Conservation (phyloP, 2,888 invertebrate genomes). For the Oeneis ivallda region DNA sequence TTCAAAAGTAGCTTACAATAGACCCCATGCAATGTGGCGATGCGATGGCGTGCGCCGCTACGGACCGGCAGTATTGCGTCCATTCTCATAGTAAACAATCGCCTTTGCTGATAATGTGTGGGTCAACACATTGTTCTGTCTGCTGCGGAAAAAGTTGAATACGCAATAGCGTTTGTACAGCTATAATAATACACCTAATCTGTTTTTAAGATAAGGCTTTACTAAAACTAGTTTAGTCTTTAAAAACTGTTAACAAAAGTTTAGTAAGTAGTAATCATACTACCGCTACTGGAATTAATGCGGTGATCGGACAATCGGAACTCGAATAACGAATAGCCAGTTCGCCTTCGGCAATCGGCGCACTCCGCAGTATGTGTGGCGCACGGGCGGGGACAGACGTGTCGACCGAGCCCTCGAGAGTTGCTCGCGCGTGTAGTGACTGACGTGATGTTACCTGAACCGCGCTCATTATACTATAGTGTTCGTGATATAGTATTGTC, state of each 20-base stretch:
- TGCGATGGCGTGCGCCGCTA: constrained; percentile 45
- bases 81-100: constrained; percentile 69
- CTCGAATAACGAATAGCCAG: constrained; percentile 24
- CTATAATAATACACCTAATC: background rate
- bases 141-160: constrained; percentile 13
- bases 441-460: constrained; percentile 60
- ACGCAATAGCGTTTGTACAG: constrained; percentile 19
- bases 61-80: constrained; percentile 40
- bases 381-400: constrained; percentile 64
- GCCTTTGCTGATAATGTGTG: constrained; percentile 46
- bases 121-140: constrained; percentile 49
- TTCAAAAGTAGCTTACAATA: constrained; percentile 62
- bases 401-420: constrained; percentile 50
- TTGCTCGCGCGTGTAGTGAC: constrained; percentile 60
- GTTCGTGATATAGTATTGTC: constrained; percentile 73
- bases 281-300: constrained; percentile 25
- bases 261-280: constrained; percentile 12
- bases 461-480: constrained; percentile 78
- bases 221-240: background rate
- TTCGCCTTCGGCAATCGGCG: background rate
- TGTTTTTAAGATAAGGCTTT: constrained; percentile 5
- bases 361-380: constrained; percentile 60
- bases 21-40: constrained; percentile 53
- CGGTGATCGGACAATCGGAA: constrained; percentile 37
- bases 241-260: constrained; percentile 16